These are phyloP conservation scores for Apogon talboti DNA, from an alignment of 2,797 vertebrate species.

Conservation along the genomic window DNA sequence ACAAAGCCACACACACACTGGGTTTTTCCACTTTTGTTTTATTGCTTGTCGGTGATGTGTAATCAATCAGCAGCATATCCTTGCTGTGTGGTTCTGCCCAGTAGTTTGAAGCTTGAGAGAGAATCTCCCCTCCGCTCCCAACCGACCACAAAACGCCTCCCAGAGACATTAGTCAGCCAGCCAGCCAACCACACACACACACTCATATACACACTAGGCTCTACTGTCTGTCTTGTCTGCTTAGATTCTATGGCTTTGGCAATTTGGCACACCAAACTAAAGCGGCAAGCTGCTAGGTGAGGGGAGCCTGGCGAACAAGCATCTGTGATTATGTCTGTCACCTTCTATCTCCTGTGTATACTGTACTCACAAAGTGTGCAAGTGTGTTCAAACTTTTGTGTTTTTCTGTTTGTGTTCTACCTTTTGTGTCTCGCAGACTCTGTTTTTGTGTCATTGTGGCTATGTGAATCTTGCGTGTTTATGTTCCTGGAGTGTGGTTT, in stretches of 20 bases:
- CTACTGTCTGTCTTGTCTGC: slow-evolving; percentile 65
- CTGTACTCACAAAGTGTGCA: slow-evolving; percentile 33
- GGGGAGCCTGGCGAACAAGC: slow-evolving; percentile 71
- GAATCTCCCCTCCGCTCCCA: slow-evolving; percentile 70
- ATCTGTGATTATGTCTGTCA: slow-evolving; percentile 79
- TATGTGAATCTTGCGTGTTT: background rate
- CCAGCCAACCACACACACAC: slow-evolving; percentile 55
- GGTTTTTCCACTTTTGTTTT: slow-evolving; percentile 72
- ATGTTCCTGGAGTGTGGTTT: slow-evolving; percentile 22
- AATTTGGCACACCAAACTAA: slow-evolving; percentile 74
- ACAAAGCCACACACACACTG: slow-evolving; percentile 41
- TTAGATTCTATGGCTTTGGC: slow-evolving; percentile 73
- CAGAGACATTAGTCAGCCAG: slow-evolving; percentile 75
- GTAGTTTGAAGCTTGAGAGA: slow-evolving; percentile 73
- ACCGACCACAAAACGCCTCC: slow-evolving; percentile 75
- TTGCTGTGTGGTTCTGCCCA: slow-evolving; percentile 70
- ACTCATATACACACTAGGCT: slow-evolving; percentile 40
- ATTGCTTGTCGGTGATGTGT: slow-evolving; percentile 75
- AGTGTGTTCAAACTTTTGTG: slow-evolving; percentile 38
- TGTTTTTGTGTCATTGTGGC: slow-evolving; percentile 7
- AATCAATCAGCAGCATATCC: slow-evolving; percentile 75
- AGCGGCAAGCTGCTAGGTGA: slow-evolving; percentile 79
- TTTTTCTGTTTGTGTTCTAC: slow-evolving; percentile 12
- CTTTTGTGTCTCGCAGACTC: slow-evolving; percentile 13
- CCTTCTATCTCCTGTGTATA: slow-evolving; percentile 66